Conservation (phyloP, 23 tunicate species). For the Halocynthia roretzi region DNA sequence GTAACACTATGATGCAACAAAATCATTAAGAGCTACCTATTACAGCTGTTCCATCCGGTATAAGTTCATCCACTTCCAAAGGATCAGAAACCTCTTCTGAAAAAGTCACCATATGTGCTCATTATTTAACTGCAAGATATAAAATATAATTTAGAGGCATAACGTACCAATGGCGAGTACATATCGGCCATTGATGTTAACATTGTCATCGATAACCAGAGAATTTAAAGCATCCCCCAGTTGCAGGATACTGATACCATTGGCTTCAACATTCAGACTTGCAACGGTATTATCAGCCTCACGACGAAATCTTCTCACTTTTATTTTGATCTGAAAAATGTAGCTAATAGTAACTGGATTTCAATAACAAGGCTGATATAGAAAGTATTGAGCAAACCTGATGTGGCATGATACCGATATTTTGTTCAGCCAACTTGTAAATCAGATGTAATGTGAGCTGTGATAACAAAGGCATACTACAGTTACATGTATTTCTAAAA, state of each 20-base stretch:
- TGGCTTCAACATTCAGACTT: background rate
- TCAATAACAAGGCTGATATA: too few species aligned
- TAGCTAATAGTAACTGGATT: background rate
- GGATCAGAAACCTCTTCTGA: background rate
- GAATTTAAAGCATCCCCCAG: background rate
- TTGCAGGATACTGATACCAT: background rate
- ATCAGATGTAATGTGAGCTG: constrained; percentile 5
- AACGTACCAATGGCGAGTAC: background rate
- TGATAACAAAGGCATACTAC: background rate
- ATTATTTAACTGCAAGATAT: background rate
- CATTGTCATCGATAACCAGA: constrained; percentile 4
- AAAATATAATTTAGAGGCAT: background rate
- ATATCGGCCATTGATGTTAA: background rate
- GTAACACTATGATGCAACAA: too few species aligned
- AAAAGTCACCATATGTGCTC: background rate
- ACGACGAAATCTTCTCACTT: background rate
- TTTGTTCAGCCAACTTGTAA: background rate
- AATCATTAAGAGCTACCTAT: too few species aligned
- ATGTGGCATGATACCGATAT: background rate
- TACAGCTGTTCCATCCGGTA: too few species aligned
- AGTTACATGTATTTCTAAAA: too few species aligned
- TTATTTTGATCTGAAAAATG: background rate
- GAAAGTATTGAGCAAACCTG: too few species aligned
- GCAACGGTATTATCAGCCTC: background rate
- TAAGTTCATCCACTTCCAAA: too few species aligned